phyloP scores from a whole-genome alignment of 2,113 vertebrate genomes.

The Eira barbara region DNA sequence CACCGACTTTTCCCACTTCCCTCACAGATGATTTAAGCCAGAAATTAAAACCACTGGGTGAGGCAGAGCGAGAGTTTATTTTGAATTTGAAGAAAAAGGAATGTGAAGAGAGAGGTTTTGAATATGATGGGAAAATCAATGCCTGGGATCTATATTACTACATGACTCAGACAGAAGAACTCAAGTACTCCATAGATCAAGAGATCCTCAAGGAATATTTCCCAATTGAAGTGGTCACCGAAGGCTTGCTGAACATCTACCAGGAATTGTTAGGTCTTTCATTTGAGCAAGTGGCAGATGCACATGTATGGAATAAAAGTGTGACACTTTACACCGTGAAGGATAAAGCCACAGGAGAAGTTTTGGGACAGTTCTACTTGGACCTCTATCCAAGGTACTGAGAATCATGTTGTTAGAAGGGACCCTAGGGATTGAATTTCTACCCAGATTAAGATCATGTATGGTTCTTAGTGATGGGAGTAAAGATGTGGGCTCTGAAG shows the following conservation, averaged over 20 bases:
- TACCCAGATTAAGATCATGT: background rate
- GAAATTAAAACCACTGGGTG: conserved; percentile 88
- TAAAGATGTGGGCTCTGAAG: background rate
- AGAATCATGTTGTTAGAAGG: background rate
- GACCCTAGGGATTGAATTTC: background rate
- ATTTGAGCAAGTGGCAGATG: conserved; percentile 85
- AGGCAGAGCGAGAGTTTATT: conserved; percentile 90
- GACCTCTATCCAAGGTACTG: conserved; percentile 94
- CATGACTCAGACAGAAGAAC: conserved; percentile 93
- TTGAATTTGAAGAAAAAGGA: conserved; percentile 92
- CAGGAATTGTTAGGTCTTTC: conserved; percentile 93
- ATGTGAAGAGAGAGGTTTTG: conserved; percentile 85
- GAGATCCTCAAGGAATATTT: conserved; percentile 96
- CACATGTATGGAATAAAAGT: conserved; percentile 91
- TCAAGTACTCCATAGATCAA: conserved; percentile 93
- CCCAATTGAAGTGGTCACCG: conserved; percentile 91
- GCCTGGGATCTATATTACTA: conserved; percentile 97
- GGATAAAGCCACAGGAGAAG: conserved; percentile 87
- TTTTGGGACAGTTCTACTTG: conserved; percentile 94
- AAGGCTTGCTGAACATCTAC: conserved; percentile 92
- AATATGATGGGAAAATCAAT: conserved; percentile 91
- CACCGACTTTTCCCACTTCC: background rate
- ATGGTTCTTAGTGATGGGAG: background rate
- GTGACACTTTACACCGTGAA: conserved; percentile 89
- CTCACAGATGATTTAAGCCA: conserved; percentile 89